Base-by-base conservation (phyloP, 2,113 vertebrate genomes). In the Tursiops truncatus region DNA sequence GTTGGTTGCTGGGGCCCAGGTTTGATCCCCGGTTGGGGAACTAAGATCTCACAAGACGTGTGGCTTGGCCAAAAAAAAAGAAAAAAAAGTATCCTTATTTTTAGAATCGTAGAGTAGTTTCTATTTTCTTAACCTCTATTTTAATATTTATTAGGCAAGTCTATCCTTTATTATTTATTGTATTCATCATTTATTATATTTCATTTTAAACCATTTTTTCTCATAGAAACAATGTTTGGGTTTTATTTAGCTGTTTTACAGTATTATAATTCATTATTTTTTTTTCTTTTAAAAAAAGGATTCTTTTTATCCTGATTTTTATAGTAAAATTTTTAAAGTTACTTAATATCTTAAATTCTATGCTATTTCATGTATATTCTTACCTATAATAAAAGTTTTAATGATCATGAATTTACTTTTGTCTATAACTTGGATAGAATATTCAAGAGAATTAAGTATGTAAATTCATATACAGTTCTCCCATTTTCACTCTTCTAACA, bases 161-260 rank as follows among this genome's bases (percentile, higher is more conserved):
- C 68, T 28, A 88, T 53, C 28, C 10, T 84, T 73, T 70, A 58
- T 80, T 94, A 44, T 33, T 76, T 76, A 65, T 65, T 58, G 7
- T 63, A 74, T 38, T 76, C n/a, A 89, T 91, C 67, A 62, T 23
- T 84, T n/a, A 47, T 73, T 82, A 56, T 58, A 41, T 68, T 74
- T 88, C 12, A 53, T 95, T 88, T 36, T 77, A 91, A 70, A 70
- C 38, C 38, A 92, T 92, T 79, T 70, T 70, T 31, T 26, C 26
- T 13, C 12, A 17, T 67, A 62, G 80, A 95, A 50, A 6, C 28
- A 60, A 80, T 76, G 3, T 1, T 84, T 94, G 26, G 50, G 83
- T 79, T 77, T 96, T 91, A 96, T 95, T 96, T 56, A 90, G 31
- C 28, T 71, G 36, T 68, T 81, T 74, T 31, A 18, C 5, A 56